phyloP scores from a whole-genome alignment of 2,888 invertebrate genomes.

The Ornithoptera priamus region DNA sequence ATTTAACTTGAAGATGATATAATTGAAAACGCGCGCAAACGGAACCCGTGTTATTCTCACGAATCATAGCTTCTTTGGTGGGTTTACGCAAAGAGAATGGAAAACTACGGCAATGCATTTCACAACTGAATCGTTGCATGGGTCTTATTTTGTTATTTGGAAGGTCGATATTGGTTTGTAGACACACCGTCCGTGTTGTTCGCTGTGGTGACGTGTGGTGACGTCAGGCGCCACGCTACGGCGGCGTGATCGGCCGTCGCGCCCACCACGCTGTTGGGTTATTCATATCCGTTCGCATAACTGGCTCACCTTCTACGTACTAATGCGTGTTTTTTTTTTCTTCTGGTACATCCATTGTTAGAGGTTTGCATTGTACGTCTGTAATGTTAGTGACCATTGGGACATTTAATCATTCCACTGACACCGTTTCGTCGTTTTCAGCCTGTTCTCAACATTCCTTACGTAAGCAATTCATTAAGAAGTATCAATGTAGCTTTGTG shows the following conservation, averaged over 20 bases:
- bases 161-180: conserved; percentile 37
- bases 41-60: conserved; percentile 21
- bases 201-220: conserved; percentile 55
- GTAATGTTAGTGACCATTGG: conserved; percentile 6
- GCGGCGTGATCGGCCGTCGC: conserved; percentile 60
- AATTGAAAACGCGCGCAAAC: conserved; percentile 12
- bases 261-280: conserved; percentile 50
- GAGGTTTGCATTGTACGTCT: conserved; percentile 6
- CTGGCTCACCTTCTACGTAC: conserved; percentile 26
- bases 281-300: conserved; percentile 37
- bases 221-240: conserved; percentile 61
- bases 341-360: conserved; percentile 18
- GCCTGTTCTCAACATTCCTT: background rate
- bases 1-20: conserved; percentile 3
- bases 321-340: conserved; percentile 18
- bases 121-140: conserved; percentile 31
- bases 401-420: conserved; percentile 2
- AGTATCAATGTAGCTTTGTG: background rate
- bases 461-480: background rate
- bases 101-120: conserved; percentile 53
- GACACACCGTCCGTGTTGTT: conserved; percentile 42
- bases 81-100: conserved; percentile 57
- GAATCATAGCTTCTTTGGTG: conserved; percentile 26
- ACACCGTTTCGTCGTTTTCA: background rate
- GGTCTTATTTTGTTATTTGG: conserved; percentile 33